These are phyloP conservation scores for Mantis religiosa DNA, from an alignment of 2,888 invertebrate species.

Conservation along the genomic window DNA sequence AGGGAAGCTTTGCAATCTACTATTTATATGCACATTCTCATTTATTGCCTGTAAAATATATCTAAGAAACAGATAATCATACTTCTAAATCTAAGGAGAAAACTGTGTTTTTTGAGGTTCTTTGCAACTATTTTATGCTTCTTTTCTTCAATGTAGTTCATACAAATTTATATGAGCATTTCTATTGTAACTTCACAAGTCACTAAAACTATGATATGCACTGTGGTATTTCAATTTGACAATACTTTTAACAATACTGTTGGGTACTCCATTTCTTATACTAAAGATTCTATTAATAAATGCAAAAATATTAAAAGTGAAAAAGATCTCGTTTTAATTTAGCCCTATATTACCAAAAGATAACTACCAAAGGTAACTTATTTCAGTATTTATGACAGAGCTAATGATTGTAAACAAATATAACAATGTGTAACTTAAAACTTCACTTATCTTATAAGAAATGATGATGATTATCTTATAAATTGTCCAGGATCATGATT, in stretches of 20 bases:
- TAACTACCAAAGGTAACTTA: background rate
- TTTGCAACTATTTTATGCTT: background rate
- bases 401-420: too few species aligned
- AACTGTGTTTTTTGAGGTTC: background rate
- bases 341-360: background rate
- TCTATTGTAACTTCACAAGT: background rate
- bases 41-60: background rate
- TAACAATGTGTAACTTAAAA: too few species aligned
- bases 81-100: background rate
- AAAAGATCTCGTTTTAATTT: background rate
- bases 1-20: too few species aligned
- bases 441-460: too few species aligned
- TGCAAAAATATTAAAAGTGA: background rate
- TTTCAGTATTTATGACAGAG: background rate
- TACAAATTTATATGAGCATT: background rate
- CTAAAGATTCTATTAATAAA: background rate
- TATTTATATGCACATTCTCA: background rate
- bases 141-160: background rate
- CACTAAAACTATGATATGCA: background rate
- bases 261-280: background rate
- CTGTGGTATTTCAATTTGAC: background rate
- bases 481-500: too few species aligned
- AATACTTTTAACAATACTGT: background rate
- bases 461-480: too few species aligned
- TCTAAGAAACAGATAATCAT: background rate